phyloP scores from a whole-genome alignment of 2,797 vertebrate species.

The Carduelis carduelis region DNA sequence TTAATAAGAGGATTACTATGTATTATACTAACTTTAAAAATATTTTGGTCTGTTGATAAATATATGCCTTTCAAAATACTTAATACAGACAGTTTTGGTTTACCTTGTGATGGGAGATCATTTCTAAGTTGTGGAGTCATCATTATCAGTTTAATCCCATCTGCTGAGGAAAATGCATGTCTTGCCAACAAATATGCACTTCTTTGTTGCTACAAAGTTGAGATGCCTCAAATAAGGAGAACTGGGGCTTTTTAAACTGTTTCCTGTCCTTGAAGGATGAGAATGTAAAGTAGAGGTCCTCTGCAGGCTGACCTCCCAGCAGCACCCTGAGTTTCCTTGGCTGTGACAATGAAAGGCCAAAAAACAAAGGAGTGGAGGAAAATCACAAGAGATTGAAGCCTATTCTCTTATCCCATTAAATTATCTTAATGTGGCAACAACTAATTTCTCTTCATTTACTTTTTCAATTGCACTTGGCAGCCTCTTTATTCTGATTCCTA shows the following conservation, averaged over 20 bases:
- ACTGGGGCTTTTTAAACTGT: background rate
- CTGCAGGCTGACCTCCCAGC: background rate
- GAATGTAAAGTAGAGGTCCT: background rate
- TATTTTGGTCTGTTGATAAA: conserved; percentile 41
- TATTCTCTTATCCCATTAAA: background rate
- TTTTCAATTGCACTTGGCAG: conserved; percentile 32
- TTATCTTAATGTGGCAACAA: background rate
- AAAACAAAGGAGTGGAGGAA: background rate
- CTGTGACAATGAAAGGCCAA: background rate
- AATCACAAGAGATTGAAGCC: background rate
- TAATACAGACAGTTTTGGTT: background rate
- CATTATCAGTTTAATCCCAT: conserved; percentile 52
- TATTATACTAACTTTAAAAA: conserved; percentile 37
- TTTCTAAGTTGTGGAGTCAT: background rate
- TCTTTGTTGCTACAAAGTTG: background rate
- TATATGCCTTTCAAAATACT: conserved; percentile 19
- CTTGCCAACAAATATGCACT: background rate
- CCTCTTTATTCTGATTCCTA: conserved; percentile 34
- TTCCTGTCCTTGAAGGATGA: background rate
- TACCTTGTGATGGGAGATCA: background rate
- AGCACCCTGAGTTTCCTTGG: background rate
- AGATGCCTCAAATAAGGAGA: background rate
- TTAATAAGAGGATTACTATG: conserved; percentile 41
- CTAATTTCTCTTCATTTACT: background rate
- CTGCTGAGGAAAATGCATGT: conserved; percentile 1